Percentiles rank a stretch among this genome's conserved stretches.
Conservation (phyloP, 2,797 vertebrate species). For the Platyrinchus mystaceus region DNA sequence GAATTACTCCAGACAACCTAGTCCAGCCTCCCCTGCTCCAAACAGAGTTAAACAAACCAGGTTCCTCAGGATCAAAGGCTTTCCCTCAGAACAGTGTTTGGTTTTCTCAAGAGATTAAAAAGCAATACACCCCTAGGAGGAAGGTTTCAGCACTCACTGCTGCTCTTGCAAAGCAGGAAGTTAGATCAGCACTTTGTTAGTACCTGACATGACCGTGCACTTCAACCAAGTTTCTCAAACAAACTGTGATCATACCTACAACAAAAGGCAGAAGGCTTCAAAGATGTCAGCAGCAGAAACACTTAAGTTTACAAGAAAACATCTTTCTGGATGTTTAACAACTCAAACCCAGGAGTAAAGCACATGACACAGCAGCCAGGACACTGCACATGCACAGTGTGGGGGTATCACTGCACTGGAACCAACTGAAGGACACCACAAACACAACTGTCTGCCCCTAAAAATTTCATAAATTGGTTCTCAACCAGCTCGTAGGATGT, state of each 20-base stretch:
- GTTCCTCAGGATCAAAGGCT: neutral
- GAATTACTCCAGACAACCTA: neutral
- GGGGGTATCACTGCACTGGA: neutral
- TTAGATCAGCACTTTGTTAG: neutral
- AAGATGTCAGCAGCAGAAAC: neutral
- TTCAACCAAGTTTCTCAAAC: neutral
- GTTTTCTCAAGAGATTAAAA: neutral
- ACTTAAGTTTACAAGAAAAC: neutral
- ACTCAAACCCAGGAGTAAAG: neutral
- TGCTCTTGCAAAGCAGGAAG: neutral
- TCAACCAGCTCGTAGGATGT: neutral
- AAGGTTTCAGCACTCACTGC: neutral
- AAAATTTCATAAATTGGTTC: neutral
- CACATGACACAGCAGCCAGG: neutral
- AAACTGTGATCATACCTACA: neutral
- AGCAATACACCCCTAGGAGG: neutral
- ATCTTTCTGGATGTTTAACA: neutral
- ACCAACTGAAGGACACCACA: neutral
- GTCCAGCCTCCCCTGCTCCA: neutral
- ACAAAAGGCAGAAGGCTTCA: neutral
- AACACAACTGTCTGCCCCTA: neutral
- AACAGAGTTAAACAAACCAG: neutral
- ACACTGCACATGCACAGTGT: neutral
- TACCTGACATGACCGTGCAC: neutral
- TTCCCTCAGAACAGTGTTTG: neutral